These are phyloP conservation scores for Pachyrhynchus sulphureomaculatus DNA, from an alignment of 1,140 invertebrate species.

Conservation along the genomic window DNA sequence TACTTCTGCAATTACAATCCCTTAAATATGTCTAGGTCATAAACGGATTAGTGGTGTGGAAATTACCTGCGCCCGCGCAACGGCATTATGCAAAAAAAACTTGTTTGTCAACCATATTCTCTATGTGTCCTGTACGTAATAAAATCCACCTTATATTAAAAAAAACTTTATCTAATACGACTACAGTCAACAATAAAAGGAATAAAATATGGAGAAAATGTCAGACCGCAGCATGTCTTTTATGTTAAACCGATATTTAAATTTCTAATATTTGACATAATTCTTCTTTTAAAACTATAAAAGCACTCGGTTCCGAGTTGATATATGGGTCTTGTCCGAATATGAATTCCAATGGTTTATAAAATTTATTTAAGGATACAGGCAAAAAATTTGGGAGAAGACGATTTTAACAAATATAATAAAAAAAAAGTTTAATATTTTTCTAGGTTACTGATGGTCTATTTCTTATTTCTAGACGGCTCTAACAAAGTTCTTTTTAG, in stretches of 20 bases:
- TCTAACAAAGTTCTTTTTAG: too few relatives aligned
- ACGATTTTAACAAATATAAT: too few relatives aligned
- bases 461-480: too few relatives aligned
- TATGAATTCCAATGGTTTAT: constrained; percentile 26
- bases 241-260: constrained; percentile 32
- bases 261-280: constrained; percentile 30
- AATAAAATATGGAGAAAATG: constrained; percentile 24
- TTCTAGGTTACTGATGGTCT: too few relatives aligned
- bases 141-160: background rate
- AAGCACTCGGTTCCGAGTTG: constrained; percentile 12
- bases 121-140: background rate
- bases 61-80: too few relatives aligned
- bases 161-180: constrained; percentile 8
- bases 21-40: too few relatives aligned
- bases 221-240: constrained; percentile 22
- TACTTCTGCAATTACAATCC: too few relatives aligned
- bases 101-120: too few relatives aligned
- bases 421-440: too few relatives aligned
- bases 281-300: constrained; percentile 31
- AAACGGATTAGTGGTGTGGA: too few relatives aligned
- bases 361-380: background rate
- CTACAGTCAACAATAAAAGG: constrained; percentile 6
- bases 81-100: too few relatives aligned
- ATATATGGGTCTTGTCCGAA: constrained; percentile 21
- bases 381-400: too few relatives aligned